phyloP scores from a whole-genome alignment of 2,113 vertebrate species.

The Elephas maximus region DNA sequence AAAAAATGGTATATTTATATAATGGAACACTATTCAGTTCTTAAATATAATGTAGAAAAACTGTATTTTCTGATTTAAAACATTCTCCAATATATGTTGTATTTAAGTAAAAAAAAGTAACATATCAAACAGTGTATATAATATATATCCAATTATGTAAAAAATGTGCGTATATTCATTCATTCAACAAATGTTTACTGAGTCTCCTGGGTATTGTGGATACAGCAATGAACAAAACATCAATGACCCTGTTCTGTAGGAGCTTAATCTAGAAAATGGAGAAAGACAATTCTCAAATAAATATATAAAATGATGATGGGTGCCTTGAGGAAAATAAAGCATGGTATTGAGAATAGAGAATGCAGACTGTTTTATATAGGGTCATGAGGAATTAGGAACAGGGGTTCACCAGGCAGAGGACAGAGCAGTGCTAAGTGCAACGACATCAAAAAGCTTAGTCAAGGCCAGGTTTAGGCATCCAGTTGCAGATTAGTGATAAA shows the following conservation, averaged over 20 bases:
- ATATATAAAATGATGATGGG: neutral
- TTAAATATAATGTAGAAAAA: neutral
- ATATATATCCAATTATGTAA: neutral
- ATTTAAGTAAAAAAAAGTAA: constrained; percentile 22
- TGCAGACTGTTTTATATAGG: neutral
- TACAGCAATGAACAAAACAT: neutral
- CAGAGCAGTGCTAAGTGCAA: neutral
- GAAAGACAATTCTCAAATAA: neutral
- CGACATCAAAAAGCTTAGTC: neutral
- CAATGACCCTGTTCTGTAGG: neutral
- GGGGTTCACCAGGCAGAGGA: neutral
- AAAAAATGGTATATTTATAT: neutral
- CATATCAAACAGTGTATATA: neutral
- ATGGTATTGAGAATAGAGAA: neutral
- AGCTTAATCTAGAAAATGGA: neutral
- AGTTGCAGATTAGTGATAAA: neutral
- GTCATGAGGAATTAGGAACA: neutral
- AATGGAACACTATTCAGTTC: neutral
- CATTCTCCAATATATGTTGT: neutral
- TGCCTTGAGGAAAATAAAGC: neutral
- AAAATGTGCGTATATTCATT: neutral
- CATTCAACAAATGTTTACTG: neutral
- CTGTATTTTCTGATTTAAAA: neutral
- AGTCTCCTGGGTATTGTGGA: neutral
- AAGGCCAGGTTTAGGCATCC: neutral